Evolutionary conservation across 2,797 vertebrate genomes (phyloP).

Genomic region (Dicrostonyx torquatus): DNA sequence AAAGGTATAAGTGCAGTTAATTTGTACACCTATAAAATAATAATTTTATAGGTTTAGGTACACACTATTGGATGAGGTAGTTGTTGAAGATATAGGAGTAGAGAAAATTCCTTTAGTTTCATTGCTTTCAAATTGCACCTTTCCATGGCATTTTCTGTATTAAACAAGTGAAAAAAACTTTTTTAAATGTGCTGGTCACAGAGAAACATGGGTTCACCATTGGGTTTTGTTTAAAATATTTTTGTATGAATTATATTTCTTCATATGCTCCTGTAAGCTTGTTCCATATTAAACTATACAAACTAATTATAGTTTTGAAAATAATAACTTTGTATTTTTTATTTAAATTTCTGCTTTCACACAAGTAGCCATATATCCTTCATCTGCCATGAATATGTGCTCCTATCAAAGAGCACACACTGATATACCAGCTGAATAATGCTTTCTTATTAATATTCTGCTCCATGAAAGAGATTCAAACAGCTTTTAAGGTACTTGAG

Average conservation of each 20-base stretch:
- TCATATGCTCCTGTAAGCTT: not conserved
- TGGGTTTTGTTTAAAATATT: not conserved
- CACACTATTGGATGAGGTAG: not conserved
- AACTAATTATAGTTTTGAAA: constrained; percentile 52
- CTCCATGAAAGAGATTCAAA: constrained; percentile 57
- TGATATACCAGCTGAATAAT: constrained; percentile 28
- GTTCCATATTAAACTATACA: constrained; percentile 29
- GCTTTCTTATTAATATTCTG: constrained; percentile 67
- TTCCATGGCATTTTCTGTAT: not conserved
- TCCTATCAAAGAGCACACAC: constrained; percentile 22
- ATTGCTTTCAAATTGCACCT: not conserved
- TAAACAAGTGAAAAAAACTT: not conserved
- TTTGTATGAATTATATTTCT: not conserved
- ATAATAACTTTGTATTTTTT: constrained; percentile 44
- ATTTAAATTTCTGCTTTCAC: constrained; percentile 47
- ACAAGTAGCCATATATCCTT: constrained; percentile 42
- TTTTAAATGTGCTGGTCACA: not conserved
- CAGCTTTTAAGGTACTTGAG: constrained; percentile 74
- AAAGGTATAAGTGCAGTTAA: not conserved
- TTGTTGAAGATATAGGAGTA: not conserved
- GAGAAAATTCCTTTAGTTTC: constrained; percentile 14
- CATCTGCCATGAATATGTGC: constrained; percentile 19
- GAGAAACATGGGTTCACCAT: not conserved
- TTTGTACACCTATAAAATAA: not conserved
- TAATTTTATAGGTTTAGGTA: not conserved